Evolutionary conservation across 2,797 vertebrate genomes (phyloP), one percentile per base, ranked within the genome.

Genomic region (Chrosomus eos): DNA sequence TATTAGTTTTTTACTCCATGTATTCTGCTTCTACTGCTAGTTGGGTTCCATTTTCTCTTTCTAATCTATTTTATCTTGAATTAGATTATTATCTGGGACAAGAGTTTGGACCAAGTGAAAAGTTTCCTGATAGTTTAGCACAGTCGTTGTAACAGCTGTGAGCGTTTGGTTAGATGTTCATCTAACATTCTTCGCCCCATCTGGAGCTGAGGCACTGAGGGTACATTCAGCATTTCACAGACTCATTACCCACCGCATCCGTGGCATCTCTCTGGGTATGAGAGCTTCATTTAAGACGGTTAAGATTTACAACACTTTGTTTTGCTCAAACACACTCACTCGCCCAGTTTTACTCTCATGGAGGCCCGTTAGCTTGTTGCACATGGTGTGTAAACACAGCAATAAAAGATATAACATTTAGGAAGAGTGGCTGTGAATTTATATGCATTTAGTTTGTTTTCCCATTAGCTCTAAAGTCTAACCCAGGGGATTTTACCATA

Each of bases 101-200:
- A 23, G 51, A 38, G 9, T 45, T 64, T 45, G 18, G 53, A 77
- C 23, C 5, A 19, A 9, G 23, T 38, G 1, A 16, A 60, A 76
- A 23, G 26, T 79, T 31, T 33, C 10, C 40, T 91, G 92, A 93
- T 91, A 85, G 93, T 92, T 90, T 79, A 58, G 66, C 75, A 70
- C 89, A 91, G 66, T 87, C 89, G 62, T 88, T 90, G 89, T 90
- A 89, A 80, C 89, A 93, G 87, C 89, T 91, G 89, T 89, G 89
- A 90, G 90, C 79, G 83, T 85, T 88, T 91, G 89, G 90, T 91
- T 48, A 91, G 70, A 82, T 81, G 58, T 33, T 90, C 91, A 90
- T 89, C 90, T 89, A 43, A 87, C 90, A 87, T 86, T 86, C 87
- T 48, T 7, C 45, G 85, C 81, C 85, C 85, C 86, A 83, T 87